Percentiles rank a stretch among this genome's conserved stretches.
Conservation (phyloP, 1,140 invertebrate genomes). For the Uloborus diversus region DNA sequence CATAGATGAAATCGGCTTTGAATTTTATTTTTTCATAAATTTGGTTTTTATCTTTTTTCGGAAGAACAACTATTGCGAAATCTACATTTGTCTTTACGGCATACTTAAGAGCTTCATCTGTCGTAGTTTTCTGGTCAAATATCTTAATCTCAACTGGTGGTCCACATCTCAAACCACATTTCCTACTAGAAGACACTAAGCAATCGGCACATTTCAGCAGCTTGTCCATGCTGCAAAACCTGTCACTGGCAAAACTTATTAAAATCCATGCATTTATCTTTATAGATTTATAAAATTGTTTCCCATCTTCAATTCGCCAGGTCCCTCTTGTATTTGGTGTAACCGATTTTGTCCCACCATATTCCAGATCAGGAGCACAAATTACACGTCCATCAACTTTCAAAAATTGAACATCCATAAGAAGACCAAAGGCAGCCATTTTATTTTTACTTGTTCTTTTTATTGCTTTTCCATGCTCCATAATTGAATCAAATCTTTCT, state of each 20-base stretch:
- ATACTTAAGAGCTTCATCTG: not conserved
- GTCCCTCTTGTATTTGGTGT: not conserved
- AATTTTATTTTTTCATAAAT: conserved; percentile 71
- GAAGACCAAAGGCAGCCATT: not conserved
- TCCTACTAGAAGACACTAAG: not conserved
- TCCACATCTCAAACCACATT: not conserved
- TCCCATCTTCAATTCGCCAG: conserved; percentile 3
- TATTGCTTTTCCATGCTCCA: not conserved
- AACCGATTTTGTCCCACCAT: not conserved
- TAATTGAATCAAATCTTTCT: conserved; percentile 58
- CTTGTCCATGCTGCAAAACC: not conserved
- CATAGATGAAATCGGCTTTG: conserved; percentile 76
- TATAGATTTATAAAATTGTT: not conserved
- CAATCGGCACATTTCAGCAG: not conserved
- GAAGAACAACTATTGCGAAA: not conserved
- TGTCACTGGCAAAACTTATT: not conserved
- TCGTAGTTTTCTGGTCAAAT: not conserved
- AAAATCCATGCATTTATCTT: not conserved
- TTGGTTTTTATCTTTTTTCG: not conserved
- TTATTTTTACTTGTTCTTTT: not conserved
- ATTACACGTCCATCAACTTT: not conserved
- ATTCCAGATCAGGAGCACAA: not conserved
- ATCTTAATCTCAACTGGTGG: not conserved
- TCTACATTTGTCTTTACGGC: not conserved
- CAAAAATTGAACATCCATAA: not conserved